Base-by-base conservation (phyloP, 1,140 invertebrate species). In the Bactericera cockerelli region DNA sequence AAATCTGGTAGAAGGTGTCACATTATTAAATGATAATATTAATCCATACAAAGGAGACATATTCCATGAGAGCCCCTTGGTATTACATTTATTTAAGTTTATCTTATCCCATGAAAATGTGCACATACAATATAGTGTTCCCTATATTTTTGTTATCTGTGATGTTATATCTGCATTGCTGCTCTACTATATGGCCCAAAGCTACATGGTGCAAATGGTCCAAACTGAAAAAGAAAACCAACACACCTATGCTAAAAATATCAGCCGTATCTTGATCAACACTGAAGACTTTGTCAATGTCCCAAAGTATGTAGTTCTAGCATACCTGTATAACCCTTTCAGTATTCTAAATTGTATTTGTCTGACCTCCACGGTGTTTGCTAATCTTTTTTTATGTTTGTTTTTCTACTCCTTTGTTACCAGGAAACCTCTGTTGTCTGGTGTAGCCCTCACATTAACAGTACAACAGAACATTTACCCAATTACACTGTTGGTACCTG, bases 251-350 rank as follows among this genome's bases (percentile, higher is more conserved):
- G 74, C 79, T 10, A 72, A 78, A 62, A 80, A 83, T 64, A 76
- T 78, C 0, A 71, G 73, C 56, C 69, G 76, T 39, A 70, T 85
- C 64, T 70, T 84, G 39, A 69, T 86, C 16, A 76, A 70, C 60
- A 70, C 73, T 13, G 64, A 70, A 1, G 77, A 84, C 63, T 70
- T 79, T 26, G 65, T 71, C 36, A 72, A 74, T 61, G 74, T 78
- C 36, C 75, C 81, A 3, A 70, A 82, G 36, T 84, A 84, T 68
- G 84, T 90, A 0, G 70, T 82, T 62, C 80, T 83, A 58, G 84
- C 87, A 0, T 95, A 94, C 75, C 75, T 96, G 10, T 88, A 96
- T 62, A 97, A 95, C 75, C 95, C 95, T 0, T 92, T 92, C 68
- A 84, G 84, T 28, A 79, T 98, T 49, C 73, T 92, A 14, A 90